Conservation (phyloP, 2,797 vertebrate genomes). For the Pogonophryne albipinna region DNA sequence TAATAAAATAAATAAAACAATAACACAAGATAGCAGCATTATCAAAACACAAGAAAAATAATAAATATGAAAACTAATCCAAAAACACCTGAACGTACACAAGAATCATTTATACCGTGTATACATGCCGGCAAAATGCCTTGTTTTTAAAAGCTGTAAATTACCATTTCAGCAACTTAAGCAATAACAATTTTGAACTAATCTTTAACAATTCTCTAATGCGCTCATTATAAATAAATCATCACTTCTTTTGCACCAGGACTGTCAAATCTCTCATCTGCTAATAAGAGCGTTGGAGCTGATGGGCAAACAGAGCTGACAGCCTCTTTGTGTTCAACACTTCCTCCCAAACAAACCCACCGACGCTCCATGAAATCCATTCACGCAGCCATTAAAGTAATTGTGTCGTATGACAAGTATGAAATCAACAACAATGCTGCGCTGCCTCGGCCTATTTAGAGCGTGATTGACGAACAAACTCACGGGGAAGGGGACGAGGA, state of each 20-base stretch:
- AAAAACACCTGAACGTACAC: no score
- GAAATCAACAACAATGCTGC: slow-evolving; percentile 78
- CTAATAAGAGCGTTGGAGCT: slow-evolving; percentile 64
- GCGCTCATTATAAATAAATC: slow-evolving; percentile 51
- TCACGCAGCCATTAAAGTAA: slow-evolving; percentile 72
- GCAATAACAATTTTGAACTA: slow-evolving; percentile 28
- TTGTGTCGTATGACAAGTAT: slow-evolving; percentile 81
- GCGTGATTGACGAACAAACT: slow-evolving; percentile 68
- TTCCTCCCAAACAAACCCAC: slow-evolving; percentile 69
- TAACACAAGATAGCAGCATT: background rate
- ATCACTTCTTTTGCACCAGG: slow-evolving; percentile 49
- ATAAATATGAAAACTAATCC: background rate
- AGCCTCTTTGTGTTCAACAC: slow-evolving; percentile 72
- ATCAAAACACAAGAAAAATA: background rate
- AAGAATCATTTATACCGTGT: no score
- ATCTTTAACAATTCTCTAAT: slow-evolving; percentile 39
- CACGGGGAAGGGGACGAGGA: slow-evolving; percentile 39
- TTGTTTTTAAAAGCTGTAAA: background rate
- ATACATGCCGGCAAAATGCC: no score
- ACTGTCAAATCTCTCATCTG: slow-evolving; percentile 70
- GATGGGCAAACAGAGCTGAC: slow-evolving; percentile 77
- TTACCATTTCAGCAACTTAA: background rate
- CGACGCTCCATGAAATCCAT: slow-evolving; percentile 69
- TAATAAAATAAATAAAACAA: no score
- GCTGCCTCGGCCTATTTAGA: slow-evolving; percentile 54